These are phyloP conservation scores for Ferrisia virgata DNA, from an alignment of 2,888 invertebrate species.

Conservation along the genomic window DNA sequence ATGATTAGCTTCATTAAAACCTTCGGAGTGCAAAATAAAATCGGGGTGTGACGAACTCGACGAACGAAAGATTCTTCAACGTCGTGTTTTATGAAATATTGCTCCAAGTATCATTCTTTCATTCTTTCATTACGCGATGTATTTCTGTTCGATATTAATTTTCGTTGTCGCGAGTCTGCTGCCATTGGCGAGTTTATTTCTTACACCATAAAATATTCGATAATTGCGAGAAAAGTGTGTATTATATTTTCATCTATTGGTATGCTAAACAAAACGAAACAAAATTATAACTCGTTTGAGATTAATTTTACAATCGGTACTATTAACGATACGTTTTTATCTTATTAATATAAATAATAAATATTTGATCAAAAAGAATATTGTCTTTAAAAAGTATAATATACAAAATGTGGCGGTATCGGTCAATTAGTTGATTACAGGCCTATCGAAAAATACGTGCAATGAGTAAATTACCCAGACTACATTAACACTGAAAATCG, in stretches of 20 bases:
- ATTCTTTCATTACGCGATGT: neutral
- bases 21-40: neutral
- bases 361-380: no score
- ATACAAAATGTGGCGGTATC: no score
- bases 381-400: no score
- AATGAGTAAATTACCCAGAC: no score
- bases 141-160: neutral
- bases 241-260: neutral
- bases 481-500: no score
- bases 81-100: constrained; percentile 11
- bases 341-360: no score
- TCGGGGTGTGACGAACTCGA: neutral
- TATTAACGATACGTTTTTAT: no score
- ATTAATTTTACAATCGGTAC: no score
- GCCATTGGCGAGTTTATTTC: neutral
- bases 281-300: no score
- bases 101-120: neutral
- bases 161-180: neutral
- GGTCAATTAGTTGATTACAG: no score
- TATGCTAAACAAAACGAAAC: no score
- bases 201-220: neutral
- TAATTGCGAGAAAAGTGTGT: neutral
- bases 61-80: neutral
- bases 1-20: constrained; percentile 46
- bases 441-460: no score